Evolutionary conservation across 2,888 invertebrate genomes (phyloP).

Genomic region (Griposia aprilina): DNA sequence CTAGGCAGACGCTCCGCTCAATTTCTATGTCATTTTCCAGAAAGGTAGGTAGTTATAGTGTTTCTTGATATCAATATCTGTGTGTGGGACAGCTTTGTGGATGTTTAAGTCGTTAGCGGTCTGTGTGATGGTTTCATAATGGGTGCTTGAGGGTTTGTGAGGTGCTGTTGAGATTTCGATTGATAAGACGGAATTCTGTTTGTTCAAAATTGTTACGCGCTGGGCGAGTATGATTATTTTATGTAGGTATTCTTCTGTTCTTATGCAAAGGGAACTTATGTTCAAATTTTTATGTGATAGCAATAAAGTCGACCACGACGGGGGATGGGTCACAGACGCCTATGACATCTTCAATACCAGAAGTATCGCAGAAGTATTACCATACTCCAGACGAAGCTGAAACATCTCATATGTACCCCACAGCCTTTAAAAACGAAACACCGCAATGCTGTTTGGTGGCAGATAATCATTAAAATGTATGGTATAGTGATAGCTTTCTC

Average conservation of each 20-base stretch:
- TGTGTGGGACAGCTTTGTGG: slow-evolving; percentile 19
- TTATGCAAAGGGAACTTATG: background rate
- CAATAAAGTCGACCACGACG: no score
- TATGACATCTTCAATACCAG: background rate
- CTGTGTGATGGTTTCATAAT: slow-evolving; percentile 30
- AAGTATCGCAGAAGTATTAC: background rate
- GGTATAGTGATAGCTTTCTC: no score
- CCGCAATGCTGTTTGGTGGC: background rate
- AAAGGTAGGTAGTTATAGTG: slow-evolving; percentile 65
- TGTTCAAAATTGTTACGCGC: background rate
- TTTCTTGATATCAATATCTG: slow-evolving; percentile 70
- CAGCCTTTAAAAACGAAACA: background rate
- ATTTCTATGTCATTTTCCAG: slow-evolving; percentile 75
- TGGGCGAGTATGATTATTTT: background rate
- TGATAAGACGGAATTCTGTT: slow-evolving; percentile 18
- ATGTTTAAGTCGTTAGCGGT: slow-evolving; percentile 52
- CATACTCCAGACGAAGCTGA: background rate
- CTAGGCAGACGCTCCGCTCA: slow-evolving; percentile 75
- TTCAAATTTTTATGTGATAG: no score
- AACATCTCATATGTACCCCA: background rate
- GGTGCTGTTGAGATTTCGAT: slow-evolving; percentile 42
- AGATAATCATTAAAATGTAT: background rate
- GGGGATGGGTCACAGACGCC: no score
- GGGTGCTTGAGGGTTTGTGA: slow-evolving; percentile 21
- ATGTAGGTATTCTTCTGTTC: background rate